A percentile compares a stretch with the other conserved stretches of the same genome.
Evolutionary conservation across 2,113 vertebrate genomes (phyloP).

Genomic region (Prietella phreatophila): DNA sequence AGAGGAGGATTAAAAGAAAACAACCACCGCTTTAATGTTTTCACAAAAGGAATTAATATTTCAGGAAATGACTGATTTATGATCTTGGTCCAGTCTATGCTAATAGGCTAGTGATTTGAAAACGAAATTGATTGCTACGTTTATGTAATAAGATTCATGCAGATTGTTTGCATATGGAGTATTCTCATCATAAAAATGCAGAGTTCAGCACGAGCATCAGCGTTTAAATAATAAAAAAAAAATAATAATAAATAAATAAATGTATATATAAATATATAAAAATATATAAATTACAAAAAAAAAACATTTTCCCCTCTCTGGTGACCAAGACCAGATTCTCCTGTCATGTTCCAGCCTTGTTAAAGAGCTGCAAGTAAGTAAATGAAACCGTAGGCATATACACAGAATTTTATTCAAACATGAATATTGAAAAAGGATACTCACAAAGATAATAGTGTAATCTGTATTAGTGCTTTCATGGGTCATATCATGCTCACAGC

Average conservation of each 20-base stretch:
- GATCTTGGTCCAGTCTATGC: neutral
- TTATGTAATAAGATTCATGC: neutral
- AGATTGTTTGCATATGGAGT: neutral
- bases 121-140: neutral
- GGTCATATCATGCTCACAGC: constrained; percentile 31
- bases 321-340: constrained; percentile 13
- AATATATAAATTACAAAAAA: no score
- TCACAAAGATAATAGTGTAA: constrained; percentile 27
- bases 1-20: neutral
- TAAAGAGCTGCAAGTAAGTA: constrained; percentile 13
- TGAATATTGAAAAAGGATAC: constrained; percentile 12
- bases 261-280: no score
- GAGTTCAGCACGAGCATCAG: constrained; percentile 5
- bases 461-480: constrained; percentile 11
- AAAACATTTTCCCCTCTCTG: neutral
- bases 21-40: neutral
- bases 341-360: constrained; percentile 26
- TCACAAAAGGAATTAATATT: neutral
- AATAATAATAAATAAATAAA: no score
- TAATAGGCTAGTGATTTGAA: neutral
- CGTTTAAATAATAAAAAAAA: no score
- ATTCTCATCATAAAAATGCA: constrained; percentile 13
- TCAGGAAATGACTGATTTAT: neutral
- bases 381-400: constrained; percentile 13
- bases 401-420: constrained; percentile 12